These are phyloP conservation scores for Camptogramma bilineatum DNA, from an alignment of 2,888 invertebrate species.

Conservation along the genomic window DNA sequence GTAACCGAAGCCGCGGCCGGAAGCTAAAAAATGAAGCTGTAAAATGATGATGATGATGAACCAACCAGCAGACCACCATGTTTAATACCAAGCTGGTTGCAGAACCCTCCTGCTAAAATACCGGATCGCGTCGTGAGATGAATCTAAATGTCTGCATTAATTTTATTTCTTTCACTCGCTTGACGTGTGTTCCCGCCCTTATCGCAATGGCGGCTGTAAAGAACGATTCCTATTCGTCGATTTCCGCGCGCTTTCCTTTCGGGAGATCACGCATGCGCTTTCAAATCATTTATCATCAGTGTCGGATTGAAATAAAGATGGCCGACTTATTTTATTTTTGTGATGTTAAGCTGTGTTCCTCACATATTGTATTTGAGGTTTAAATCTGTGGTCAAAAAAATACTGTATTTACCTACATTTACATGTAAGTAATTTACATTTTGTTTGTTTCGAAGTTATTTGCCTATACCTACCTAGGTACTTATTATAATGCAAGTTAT, in stretches of 20 bases:
- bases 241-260: constrained; percentile 59
- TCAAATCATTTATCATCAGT: constrained; percentile 45
- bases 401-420: too few species aligned
- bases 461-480: too few species aligned
- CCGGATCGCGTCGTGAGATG: constrained; percentile 1
- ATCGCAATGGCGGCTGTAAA: constrained; percentile 65
- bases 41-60: background rate
- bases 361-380: background rate
- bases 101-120: constrained; percentile 11
- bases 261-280: constrained; percentile 60
- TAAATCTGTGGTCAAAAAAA: too few species aligned
- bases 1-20: too few species aligned
- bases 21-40: too few species aligned
- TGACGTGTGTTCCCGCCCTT: constrained; percentile 64
- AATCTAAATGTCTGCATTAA: constrained; percentile 45
- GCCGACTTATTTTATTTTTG: background rate
- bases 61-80: background rate
- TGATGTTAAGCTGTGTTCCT: background rate
- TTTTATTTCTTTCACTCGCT: constrained; percentile 49
- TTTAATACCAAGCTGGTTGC: background rate
- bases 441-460: too few species aligned
- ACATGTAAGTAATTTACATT: too few species aligned
- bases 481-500: too few species aligned
- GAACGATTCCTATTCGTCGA: constrained; percentile 64
- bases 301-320: constrained; percentile 6